These are phyloP conservation scores for Phocoena sinus DNA, from an alignment of 2,113 vertebrate genomes.

Conservation along the genomic window DNA sequence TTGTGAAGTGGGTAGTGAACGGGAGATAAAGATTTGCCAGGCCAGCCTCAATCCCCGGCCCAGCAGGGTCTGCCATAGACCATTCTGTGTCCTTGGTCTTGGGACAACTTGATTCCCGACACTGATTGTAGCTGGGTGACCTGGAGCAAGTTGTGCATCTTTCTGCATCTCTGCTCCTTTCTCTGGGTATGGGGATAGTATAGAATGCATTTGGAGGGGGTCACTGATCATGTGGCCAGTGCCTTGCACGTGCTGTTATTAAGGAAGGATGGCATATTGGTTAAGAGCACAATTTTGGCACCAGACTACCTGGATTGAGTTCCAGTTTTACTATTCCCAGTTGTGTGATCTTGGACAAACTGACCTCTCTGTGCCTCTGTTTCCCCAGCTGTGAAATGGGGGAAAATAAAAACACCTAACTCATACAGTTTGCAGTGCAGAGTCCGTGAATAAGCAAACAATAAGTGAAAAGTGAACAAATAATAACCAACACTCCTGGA, in stretches of 20 bases:
- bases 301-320: not conserved
- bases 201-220: not conserved
- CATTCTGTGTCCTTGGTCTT: not conserved
- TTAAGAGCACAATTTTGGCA: not conserved
- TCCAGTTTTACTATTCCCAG: not conserved
- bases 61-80: not conserved
- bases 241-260: not conserved
- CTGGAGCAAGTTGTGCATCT: not conserved
- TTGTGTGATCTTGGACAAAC: not conserved
- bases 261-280: not conserved
- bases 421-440: not conserved
- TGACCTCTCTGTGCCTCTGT: not conserved
- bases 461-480: not conserved
- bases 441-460: not conserved
- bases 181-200: not conserved
- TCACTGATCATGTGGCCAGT: not conserved
- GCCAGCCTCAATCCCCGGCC: not conserved
- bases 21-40: not conserved
- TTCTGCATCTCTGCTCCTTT: not conserved
- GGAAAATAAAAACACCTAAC: not conserved
- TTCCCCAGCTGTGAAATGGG: not conserved
- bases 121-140: not conserved
- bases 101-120: not conserved
- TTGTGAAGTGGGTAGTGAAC: not conserved
- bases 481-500: not conserved